Evolutionary conservation across 2,888 invertebrate genomes (phyloP).

Genomic region (Malacosoma neustria): DNA sequence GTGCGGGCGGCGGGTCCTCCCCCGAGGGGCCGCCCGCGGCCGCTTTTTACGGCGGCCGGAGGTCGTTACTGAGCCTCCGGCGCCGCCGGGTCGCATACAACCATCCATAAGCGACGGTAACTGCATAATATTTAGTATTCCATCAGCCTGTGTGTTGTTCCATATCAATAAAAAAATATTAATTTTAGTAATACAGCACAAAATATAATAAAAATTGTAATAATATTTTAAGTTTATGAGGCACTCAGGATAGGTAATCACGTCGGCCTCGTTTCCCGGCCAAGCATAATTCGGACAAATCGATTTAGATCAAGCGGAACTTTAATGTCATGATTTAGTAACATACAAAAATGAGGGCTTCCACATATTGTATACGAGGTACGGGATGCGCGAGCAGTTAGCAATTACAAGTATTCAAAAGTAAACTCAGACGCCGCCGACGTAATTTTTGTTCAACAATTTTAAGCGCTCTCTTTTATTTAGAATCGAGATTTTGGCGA

Average conservation of each 20-base stretch:
- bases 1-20: too few relatives aligned
- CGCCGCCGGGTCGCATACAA: too few relatives aligned
- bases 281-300: constrained; percentile 63
- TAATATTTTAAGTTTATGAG: too few relatives aligned
- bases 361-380: constrained; percentile 30
- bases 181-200: too few relatives aligned
- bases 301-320: constrained; percentile 68
- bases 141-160: too few relatives aligned
- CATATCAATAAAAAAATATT: too few relatives aligned
- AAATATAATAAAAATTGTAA: too few relatives aligned
- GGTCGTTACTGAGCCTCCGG: too few relatives aligned
- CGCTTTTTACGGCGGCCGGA: too few relatives aligned
- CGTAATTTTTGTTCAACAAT: constrained; percentile 47
- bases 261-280: constrained; percentile 11
- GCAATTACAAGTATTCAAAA: constrained; percentile 61
- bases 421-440: constrained; percentile 40
- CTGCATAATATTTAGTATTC: too few relatives aligned
- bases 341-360: constrained; percentile 62
- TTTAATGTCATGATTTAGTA: constrained; percentile 70
- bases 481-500: constrained; percentile 4
- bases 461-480: constrained; percentile 27
- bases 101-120: too few relatives aligned
- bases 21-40: too few relatives aligned
- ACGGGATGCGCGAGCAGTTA: constrained; percentile 49
- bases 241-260: constrained; percentile 16